Base-by-base conservation (phyloP, 2,797 vertebrate species). In the Argentina silus region DNA sequence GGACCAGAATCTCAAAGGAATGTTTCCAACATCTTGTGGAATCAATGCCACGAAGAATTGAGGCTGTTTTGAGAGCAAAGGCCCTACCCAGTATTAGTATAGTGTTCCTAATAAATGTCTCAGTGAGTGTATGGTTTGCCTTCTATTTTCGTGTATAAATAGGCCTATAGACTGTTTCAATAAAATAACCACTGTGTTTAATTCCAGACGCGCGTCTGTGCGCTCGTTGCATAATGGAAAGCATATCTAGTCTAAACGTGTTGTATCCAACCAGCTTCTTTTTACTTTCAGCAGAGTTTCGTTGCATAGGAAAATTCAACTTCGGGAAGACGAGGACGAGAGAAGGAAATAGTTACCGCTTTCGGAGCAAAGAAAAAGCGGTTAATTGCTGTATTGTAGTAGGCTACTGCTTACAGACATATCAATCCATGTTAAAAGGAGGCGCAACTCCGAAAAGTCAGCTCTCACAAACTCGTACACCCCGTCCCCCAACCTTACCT, bases 401-500 rank as follows among this genome's bases (percentile, higher is more conserved):
- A 87, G 78, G 75, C 88, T 81, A 81, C 85, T 77, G 83, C 82
- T 86, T 87, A 68, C 81, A 87, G 81, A 87, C 82, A 89, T 88
- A 85, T 86, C 60, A 55, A 79, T 76, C 80, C 86, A 81, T 78
- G 83, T 84, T 86, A 88, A 89, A 91, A 89, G 89, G 86, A 90
- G 90, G 89, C 91, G 90, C 87, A 91, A 92, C 86, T 90, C 82
- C 81, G 82, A 85, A 89, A 89, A 83, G 50, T 75, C 82, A 85
- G 89, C 84, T 90, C 89, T 88, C 91, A 86, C 82, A 17, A 90
- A 89, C 82, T 74, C 90, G 59, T 84, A 90, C 90, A 83, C 89
- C 86, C 89, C 86, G 84, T 86, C 86, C 90, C 88, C 86, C 80
- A 89, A 86, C 89, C 96, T 96, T 97, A 99, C 97, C 97, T 98